Evolutionary conservation across 2,797 vertebrate species (phyloP).

Genomic region (Mus caroli): DNA sequence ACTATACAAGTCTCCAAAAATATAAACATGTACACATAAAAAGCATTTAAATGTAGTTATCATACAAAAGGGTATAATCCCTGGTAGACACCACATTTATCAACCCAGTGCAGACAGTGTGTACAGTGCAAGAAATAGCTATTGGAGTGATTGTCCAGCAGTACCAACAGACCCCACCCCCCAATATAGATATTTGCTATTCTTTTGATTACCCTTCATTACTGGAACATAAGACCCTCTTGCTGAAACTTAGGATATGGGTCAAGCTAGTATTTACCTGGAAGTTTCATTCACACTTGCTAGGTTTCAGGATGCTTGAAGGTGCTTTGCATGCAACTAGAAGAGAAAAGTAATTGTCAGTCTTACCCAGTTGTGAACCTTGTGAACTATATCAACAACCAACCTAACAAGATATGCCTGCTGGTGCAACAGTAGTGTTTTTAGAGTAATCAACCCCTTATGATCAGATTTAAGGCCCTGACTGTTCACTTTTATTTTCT

Average conservation of each 20-base stretch:
- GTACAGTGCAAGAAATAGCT: not conserved
- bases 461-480: not conserved
- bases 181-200: not conserved
- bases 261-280: not conserved
- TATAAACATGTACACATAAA: not conserved
- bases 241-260: not conserved
- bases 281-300: not conserved
- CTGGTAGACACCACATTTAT: not conserved
- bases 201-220: not conserved
- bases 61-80: not conserved
- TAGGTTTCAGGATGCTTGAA: not conserved
- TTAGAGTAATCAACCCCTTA: not conserved
- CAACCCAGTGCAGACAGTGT: not conserved
- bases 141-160: not conserved
- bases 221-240: not conserved
- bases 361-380: not conserved
- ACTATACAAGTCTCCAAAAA: not conserved
- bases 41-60: not conserved
- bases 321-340: not conserved
- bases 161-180: not conserved
- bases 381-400: not conserved
- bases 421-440: not conserved
- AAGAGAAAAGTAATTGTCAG: not conserved
- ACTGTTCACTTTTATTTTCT: not conserved
- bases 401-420: not conserved